phyloP scores from a whole-genome alignment of 2,888 invertebrate genomes.

The Drosophila borealis region DNA sequence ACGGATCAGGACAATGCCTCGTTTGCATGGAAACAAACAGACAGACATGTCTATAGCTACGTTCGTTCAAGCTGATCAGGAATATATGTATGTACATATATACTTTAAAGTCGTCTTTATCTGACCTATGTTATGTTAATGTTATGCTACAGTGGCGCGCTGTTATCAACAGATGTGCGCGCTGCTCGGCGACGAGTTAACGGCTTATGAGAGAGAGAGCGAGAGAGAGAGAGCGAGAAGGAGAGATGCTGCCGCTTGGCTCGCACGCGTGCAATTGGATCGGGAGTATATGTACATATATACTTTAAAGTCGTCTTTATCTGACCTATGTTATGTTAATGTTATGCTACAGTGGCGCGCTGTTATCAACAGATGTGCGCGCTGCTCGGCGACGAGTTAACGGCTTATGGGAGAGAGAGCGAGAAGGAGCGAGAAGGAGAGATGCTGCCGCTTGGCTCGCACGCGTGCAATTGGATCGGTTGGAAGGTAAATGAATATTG shows the following conservation, averaged over 20 bases:
- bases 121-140: no score
- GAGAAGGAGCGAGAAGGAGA: background rate
- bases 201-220: background rate
- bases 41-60: no score
- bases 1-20: no score
- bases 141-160: background rate
- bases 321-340: no score
- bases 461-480: background rate
- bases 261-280: background rate
- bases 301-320: no score
- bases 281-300: no score
- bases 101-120: no score
- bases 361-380: background rate
- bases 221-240: background rate
- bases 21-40: no score
- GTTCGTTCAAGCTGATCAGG: no score
- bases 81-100: no score
- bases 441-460: background rate
- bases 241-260: background rate
- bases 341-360: background rate
- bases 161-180: background rate
- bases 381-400: background rate
- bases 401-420: background rate
- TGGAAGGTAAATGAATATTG: conserved; percentile 4
- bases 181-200: background rate